Percentiles rank a stretch among this genome's conserved stretches.
Conservation (phyloP, 1,140 invertebrate genomes). For the Maniola jurtina region DNA sequence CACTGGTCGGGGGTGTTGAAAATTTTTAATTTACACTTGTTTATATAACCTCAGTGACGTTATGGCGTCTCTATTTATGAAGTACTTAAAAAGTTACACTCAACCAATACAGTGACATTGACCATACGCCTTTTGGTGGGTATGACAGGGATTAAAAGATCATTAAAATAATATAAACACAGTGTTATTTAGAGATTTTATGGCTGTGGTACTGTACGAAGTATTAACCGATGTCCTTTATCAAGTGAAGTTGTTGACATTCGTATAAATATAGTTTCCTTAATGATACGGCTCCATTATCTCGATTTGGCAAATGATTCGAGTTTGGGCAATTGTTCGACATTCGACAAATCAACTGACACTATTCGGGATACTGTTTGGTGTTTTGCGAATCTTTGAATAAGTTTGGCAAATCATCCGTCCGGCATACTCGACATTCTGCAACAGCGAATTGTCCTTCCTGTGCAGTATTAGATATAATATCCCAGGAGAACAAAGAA, state of each 20-base stretch:
- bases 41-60: constrained; percentile 53
- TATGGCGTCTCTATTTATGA: constrained; percentile 51
- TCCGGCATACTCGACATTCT: too few species aligned
- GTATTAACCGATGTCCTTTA: not conserved
- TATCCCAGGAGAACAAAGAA: too few species aligned
- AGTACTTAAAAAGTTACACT: constrained; percentile 32
- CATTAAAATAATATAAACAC: not conserved
- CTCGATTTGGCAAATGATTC: too few species aligned
- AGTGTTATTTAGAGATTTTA: not conserved
- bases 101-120: constrained; percentile 40
- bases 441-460: too few species aligned
- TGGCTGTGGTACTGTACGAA: not conserved
- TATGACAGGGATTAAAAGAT: not conserved
- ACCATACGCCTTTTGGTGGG: constrained; percentile 19
- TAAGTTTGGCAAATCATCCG: too few species aligned
- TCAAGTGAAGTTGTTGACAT: not conserved
- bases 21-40: too few species aligned
- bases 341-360: too few species aligned
- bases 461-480: too few species aligned
- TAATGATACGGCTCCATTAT: not conserved
- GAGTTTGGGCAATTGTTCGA: too few species aligned
- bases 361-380: too few species aligned
- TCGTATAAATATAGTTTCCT: constrained; percentile 6
- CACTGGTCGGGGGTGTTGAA: too few species aligned
- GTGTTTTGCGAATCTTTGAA: too few species aligned